Evolutionary conservation across 1,140 invertebrate species (phyloP).

Genomic region (Drosophila bifasciata): DNA sequence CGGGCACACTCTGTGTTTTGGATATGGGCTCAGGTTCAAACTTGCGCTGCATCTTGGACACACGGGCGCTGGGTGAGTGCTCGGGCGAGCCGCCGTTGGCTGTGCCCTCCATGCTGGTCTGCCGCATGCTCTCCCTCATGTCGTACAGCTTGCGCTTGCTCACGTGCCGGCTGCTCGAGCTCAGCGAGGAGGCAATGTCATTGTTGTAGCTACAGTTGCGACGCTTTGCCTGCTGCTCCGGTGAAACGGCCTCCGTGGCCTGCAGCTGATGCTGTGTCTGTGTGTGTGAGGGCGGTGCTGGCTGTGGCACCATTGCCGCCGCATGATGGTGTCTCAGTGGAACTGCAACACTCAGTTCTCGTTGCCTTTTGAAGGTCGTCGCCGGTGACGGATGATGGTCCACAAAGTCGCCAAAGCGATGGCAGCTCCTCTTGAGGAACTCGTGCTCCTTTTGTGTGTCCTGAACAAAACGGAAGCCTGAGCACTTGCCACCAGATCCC

Average conservation of each 20-base stretch:
- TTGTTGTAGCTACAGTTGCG: constrained; percentile 77
- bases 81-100: constrained; percentile 42
- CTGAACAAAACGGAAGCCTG: constrained; percentile 51
- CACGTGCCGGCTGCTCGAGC: constrained; percentile 65
- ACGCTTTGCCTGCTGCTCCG: constrained; percentile 71
- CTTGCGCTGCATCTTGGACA: constrained; percentile 68
- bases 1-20: constrained; percentile 55
- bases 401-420: constrained; percentile 53
- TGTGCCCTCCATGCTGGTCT: constrained; percentile 1
- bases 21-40: constrained; percentile 26
- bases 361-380: constrained; percentile 40
- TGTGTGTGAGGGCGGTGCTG: neutral
- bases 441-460: constrained; percentile 56
- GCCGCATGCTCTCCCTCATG: constrained; percentile 27
- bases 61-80: constrained; percentile 46
- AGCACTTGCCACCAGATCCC: constrained; percentile 8
- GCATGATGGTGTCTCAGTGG: constrained; percentile 27
- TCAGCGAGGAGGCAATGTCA: constrained; percentile 78
- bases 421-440: constrained; percentile 71
- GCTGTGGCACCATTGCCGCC: neutral
- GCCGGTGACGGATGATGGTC: constrained; percentile 30
- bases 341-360: constrained; percentile 41
- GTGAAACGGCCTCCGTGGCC: constrained; percentile 35
- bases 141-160: constrained; percentile 71
- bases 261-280: constrained; percentile 21